Conservation (phyloP, 2,113 vertebrate genomes). For the Rhynchopsitta pachyrhyncha region DNA sequence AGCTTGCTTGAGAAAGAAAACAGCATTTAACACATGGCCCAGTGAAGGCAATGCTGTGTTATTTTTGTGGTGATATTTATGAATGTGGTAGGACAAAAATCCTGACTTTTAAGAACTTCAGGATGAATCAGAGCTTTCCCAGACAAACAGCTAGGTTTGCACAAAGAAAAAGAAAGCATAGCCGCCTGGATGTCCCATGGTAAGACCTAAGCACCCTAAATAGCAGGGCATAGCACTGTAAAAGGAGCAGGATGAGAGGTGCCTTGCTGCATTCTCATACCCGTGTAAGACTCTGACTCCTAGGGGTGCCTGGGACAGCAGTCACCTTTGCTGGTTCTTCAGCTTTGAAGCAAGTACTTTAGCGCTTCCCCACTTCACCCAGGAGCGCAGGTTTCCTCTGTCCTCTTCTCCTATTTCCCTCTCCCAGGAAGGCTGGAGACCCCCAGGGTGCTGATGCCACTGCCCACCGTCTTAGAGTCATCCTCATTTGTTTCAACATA, state of each 20-base stretch:
- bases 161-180: neutral
- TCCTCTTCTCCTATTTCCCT: neutral
- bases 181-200: neutral
- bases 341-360: neutral
- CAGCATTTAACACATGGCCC: neutral
- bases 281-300: accelerated
- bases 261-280: accelerated
- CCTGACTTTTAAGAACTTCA: neutral
- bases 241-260: neutral
- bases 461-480: accelerated
- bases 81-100: neutral
- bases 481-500: neutral
- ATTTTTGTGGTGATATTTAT: neutral
- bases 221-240: neutral
- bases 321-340: neutral
- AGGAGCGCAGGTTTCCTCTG: neutral
- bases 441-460: accelerated
- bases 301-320: accelerated
- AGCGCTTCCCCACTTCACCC: neutral
- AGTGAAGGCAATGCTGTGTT: neutral
- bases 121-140: neutral
- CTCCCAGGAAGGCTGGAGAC: neutral
- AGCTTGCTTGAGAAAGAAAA: neutral
- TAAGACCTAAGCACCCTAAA: neutral
- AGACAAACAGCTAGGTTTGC: neutral